Evolutionary conservation across 2,888 invertebrate species (phyloP).

Genomic region (Aphidoletes aphidimyza): DNA sequence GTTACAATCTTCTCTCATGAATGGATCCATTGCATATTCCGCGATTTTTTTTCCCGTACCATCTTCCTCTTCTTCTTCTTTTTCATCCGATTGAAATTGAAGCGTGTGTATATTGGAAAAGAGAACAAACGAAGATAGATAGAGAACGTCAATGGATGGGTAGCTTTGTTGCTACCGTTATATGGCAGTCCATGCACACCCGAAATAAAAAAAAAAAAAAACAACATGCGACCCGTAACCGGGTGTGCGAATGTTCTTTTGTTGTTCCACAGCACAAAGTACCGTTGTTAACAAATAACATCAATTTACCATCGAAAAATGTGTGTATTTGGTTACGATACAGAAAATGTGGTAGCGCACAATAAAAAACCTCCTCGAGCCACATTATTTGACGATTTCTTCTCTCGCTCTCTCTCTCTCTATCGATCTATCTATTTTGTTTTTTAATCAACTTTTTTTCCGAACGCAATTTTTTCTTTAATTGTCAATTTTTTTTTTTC

Average conservation of each 20-base stretch:
- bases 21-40: slow-evolving; percentile 10
- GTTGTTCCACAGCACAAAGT: not conserved
- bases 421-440: no score
- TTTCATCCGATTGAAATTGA: not conserved
- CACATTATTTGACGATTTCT: no score
- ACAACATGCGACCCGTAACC: not conserved
- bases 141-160: no score
- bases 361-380: not conserved
- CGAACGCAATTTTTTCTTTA: no score
- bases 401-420: no score
- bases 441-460: no score
- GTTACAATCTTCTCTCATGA: slow-evolving; percentile 22
- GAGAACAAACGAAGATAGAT: not conserved
- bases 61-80: no score
- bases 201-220: not conserved
- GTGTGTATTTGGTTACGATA: slow-evolving; percentile 1
- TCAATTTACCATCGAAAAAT: slow-evolving; percentile 20
- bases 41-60: no score
- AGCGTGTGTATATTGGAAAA: not conserved
- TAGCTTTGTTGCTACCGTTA: no score
- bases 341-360: not conserved
- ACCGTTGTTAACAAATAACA: slow-evolving; percentile 6
- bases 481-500: no score
- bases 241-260: not conserved
- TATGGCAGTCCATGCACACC: no score